A percentile compares a stretch with the other conserved stretches of the same genome.
These are phyloP conservation scores for Choristoneura fumiferana DNA, from an alignment of 1,140 invertebrate species.

Conservation along the genomic window DNA sequence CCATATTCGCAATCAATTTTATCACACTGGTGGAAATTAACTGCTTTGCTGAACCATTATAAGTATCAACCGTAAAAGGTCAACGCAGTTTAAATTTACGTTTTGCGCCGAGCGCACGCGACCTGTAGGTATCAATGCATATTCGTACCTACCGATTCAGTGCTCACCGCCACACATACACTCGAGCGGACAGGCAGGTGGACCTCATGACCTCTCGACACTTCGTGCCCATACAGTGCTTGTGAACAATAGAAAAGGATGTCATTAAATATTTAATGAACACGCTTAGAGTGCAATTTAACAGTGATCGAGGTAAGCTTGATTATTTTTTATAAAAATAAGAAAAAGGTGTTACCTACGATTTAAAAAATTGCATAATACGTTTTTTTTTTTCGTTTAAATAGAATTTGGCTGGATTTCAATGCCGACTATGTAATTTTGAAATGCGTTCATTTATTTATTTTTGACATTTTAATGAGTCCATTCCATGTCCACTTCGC, in stretches of 20 bases:
- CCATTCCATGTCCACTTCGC: too few species aligned
- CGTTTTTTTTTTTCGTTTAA: too few species aligned
- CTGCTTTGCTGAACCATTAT: conserved; percentile 11
- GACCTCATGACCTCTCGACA: neutral
- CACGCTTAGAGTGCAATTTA: neutral
- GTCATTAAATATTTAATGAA: neutral
- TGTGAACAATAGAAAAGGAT: neutral
- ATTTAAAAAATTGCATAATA: too few species aligned
- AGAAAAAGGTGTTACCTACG: too few species aligned
- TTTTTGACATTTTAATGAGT: too few species aligned
- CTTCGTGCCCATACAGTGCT: neutral
- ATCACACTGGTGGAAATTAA: conserved; percentile 12
- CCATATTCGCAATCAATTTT: conserved; percentile 12
- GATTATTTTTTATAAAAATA: too few species aligned
- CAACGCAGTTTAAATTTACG: conserved; percentile 17
- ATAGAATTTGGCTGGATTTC: too few species aligned
- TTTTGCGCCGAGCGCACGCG: conserved; percentile 16
- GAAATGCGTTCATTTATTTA: too few species aligned
- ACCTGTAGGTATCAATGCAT: conserved; percentile 2
- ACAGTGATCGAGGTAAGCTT: neutral
- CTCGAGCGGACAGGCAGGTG: neutral
- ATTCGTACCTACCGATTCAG: too few species aligned
- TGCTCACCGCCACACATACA: neutral
- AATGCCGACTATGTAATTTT: too few species aligned
- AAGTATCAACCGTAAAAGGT: conserved; percentile 18